These are phyloP conservation scores for Fregata magnificens DNA, from an alignment of 2,113 vertebrate species.

Conservation along the genomic window DNA sequence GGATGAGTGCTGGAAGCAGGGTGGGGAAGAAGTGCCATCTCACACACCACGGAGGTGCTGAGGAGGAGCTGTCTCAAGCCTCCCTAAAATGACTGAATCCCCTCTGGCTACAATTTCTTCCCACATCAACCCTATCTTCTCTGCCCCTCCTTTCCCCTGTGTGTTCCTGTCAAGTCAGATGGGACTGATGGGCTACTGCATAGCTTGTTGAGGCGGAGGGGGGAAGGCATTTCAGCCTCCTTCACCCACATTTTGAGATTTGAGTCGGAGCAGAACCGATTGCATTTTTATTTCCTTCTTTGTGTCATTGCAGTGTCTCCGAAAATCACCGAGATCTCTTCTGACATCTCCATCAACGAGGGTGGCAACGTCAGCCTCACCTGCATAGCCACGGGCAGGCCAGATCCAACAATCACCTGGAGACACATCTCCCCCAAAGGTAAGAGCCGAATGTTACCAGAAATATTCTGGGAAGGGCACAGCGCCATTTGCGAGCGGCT, in stretches of 20 bases:
- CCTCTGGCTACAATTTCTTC: neutral
- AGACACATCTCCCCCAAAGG: slow-evolving; percentile 92
- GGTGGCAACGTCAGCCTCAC: slow-evolving; percentile 92
- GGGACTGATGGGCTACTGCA: neutral
- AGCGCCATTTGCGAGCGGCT: fast-evolving
- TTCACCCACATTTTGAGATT: neutral
- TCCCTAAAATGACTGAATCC: neutral
- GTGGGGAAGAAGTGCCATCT: neutral
- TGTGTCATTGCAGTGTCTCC: slow-evolving; percentile 87
- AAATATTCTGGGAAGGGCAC: neutral
- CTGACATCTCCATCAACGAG: slow-evolving; percentile 93
- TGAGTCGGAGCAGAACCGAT: neutral
- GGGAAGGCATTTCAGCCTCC: neutral
- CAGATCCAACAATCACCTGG: slow-evolving; percentile 93
- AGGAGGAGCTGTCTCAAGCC: neutral
- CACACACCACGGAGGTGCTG: neutral
- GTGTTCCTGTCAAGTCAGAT: neutral
- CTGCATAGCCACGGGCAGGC: slow-evolving; percentile 93
- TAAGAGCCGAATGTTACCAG: slow-evolving; percentile 36
- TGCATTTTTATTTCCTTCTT: neutral
- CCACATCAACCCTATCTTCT: neutral
- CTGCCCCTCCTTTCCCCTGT: neutral
- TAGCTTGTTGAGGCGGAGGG: neutral
- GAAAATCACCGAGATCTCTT: slow-evolving; percentile 92
- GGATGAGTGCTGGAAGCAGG: neutral